These are phyloP conservation scores for Geothlypis trichas DNA, from an alignment of 2,113 vertebrate genomes.

Conservation along the genomic window DNA sequence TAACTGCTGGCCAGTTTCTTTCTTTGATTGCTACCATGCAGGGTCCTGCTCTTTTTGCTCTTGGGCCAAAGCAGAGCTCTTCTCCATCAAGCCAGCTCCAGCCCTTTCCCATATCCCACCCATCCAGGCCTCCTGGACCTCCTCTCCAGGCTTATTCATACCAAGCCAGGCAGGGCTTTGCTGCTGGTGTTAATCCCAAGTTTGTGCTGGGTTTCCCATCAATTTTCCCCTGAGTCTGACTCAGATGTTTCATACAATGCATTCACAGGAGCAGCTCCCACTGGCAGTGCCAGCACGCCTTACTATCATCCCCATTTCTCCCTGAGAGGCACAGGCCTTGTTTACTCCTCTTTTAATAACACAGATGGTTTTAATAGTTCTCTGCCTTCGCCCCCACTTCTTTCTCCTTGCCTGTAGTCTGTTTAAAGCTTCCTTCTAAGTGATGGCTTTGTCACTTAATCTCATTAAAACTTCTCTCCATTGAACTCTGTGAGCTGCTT, in stretches of 20 bases:
- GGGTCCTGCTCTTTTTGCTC: not conserved
- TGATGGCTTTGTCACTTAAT: slow-evolving; percentile 57
- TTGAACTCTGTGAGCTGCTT: slow-evolving; percentile 46
- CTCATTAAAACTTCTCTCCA: slow-evolving; percentile 63
- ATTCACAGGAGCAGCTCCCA: not conserved
- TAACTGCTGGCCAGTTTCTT: not conserved
- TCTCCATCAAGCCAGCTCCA: not conserved
- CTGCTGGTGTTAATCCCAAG: not conserved
- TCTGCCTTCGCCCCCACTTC: slow-evolving; percentile 23
- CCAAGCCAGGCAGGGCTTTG: not conserved
- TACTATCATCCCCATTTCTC: not conserved
- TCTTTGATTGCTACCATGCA: not conserved
- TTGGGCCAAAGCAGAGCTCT: not conserved
- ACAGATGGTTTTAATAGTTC: slow-evolving; percentile 54
- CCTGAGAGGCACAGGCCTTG: slow-evolving; percentile 29
- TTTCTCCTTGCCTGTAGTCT: slow-evolving; percentile 22
- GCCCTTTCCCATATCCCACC: not conserved
- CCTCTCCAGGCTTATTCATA: not conserved
- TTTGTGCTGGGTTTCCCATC: not conserved
- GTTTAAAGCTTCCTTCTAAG: slow-evolving; percentile 52
- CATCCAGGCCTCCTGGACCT: not conserved
- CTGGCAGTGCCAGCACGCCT: not conserved
- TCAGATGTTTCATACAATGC: not conserved
- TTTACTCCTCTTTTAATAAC: slow-evolving; percentile 55
- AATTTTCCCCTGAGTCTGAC: not conserved